Evolutionary conservation across 2,888 invertebrate species (phyloP), one percentile per base, ranked within the genome.

Genomic region (Drosophila limbata): DNA sequence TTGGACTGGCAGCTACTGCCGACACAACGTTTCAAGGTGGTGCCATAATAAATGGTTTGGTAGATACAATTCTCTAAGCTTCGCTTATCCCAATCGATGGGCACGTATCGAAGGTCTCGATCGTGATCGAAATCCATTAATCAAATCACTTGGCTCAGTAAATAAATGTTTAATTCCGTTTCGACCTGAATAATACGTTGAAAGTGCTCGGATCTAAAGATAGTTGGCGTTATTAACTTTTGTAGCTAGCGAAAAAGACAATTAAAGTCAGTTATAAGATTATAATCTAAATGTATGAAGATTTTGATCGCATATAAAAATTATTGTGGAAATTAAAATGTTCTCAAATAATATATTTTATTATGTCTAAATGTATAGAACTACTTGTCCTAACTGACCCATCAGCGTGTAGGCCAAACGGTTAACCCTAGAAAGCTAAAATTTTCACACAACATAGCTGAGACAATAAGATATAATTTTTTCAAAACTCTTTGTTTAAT

Each of bases 71-170:
- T 45, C 50, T 19, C 19, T 10, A 47, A 53, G 15, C n/a, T 47
- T 25, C 13, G 47, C 21, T 47, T 47, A 57, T 56, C 55, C 56
- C 67, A 57, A 19, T 52, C 60, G 45, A 44, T 45, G 63, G 39
- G 9, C 59, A 76, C 73, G 73, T 77, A 77, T 73, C 70, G 56
- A 55, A 59, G 57, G 56, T 61, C 56, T 73, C 53, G 80, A 87
- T 91, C 91, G 91, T 91, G 91, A 87, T 84, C 89, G 88, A 83
- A 88, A 88, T 87, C 86, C 90, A 91, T 91, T 91, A 91, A 91
- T 91, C 91, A 91, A 89, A 88, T 90, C 90, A 91, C 89, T 91
- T 91, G 90, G 51, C 35, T 88, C 88, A 79, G 81, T 85, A 86
- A 89, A 59, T 47, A 52, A 48, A 52, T 60, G 39, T 28, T 21